Percentiles rank a stretch among this genome's conserved stretches.
These are phyloP conservation scores for Climacteris rufus DNA, from an alignment of 2,113 vertebrate species.

Conservation along the genomic window DNA sequence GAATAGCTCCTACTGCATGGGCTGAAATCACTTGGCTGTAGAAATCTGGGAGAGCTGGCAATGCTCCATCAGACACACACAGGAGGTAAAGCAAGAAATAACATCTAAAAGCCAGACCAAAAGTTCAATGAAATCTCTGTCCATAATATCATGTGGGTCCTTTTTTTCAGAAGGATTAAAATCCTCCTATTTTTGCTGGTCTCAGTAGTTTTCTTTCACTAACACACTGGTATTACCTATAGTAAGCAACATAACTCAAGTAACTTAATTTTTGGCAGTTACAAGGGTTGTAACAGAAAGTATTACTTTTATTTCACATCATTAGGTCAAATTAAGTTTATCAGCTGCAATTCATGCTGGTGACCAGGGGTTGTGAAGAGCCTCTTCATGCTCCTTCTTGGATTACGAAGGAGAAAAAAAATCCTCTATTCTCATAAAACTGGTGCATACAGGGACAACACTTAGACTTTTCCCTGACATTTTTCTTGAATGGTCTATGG, in stretches of 20 bases:
- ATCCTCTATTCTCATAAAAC: neutral
- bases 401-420: neutral
- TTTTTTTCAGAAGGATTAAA: neutral
- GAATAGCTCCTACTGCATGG: neutral
- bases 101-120: neutral
- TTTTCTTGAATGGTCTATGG: neutral
- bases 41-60: neutral
- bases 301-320: conserved; percentile 3
- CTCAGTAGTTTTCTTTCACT: neutral
- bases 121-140: neutral
- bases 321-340: conserved; percentile 8
- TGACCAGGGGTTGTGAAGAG: neutral
- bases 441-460: neutral
- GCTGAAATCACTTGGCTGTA: neutral
- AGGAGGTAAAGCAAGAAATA: neutral
- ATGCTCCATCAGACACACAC: neutral
- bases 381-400: neutral
- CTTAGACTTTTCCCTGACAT: neutral
- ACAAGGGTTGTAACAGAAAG: neutral
- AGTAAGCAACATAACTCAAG: neutral
- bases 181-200: neutral
- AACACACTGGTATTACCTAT: neutral
- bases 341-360: neutral
- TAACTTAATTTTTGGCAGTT: neutral
- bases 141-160: neutral